Evolutionary conservation across 2,797 vertebrate species (phyloP).

Genomic region (Hozukius guyotensis): DNA sequence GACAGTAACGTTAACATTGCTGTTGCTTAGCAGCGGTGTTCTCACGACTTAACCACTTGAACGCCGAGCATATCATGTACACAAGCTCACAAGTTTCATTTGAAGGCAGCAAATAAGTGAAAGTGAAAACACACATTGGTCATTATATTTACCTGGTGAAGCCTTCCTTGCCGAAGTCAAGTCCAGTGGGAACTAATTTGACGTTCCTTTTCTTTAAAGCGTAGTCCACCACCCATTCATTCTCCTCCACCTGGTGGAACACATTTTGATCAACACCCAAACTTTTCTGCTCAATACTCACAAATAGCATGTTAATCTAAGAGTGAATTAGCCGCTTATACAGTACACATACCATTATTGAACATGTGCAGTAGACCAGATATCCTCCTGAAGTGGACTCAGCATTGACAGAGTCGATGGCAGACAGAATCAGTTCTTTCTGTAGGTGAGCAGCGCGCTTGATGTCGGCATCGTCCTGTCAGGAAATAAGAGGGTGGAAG

Average conservation of each 20-base stretch:
- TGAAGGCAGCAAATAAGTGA: background rate
- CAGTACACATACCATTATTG: constrained; percentile 85
- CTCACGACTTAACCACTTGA: too few species aligned
- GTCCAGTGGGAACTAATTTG: constrained; percentile 92
- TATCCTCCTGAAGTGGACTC: constrained; percentile 91
- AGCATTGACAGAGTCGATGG: constrained; percentile 94
- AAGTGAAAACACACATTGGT: background rate
- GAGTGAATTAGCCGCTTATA: background rate
- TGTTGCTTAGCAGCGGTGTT: too few species aligned
- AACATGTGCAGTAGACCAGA: constrained; percentile 96
- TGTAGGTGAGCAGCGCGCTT: constrained; percentile 93
- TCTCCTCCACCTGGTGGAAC: constrained; percentile 91
- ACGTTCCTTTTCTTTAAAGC: constrained; percentile 97
- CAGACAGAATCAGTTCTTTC: constrained; percentile 94
- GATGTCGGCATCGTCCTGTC: constrained; percentile 91
- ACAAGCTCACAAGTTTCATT: too few species aligned
- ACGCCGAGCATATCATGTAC: fast-evolving
- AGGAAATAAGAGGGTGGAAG: background rate
- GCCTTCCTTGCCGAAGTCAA: constrained; percentile 97
- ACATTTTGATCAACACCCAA: constrained; percentile 12
- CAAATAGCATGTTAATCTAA: background rate
- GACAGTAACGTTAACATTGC: too few species aligned
- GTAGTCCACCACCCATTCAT: constrained; percentile 98
- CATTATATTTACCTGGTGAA: constrained; percentile 88
- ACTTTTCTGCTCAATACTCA: background rate